These are phyloP conservation scores for Drosophila suboccidentalis DNA, from an alignment of 2,888 invertebrate genomes.

Conservation along the genomic window DNA sequence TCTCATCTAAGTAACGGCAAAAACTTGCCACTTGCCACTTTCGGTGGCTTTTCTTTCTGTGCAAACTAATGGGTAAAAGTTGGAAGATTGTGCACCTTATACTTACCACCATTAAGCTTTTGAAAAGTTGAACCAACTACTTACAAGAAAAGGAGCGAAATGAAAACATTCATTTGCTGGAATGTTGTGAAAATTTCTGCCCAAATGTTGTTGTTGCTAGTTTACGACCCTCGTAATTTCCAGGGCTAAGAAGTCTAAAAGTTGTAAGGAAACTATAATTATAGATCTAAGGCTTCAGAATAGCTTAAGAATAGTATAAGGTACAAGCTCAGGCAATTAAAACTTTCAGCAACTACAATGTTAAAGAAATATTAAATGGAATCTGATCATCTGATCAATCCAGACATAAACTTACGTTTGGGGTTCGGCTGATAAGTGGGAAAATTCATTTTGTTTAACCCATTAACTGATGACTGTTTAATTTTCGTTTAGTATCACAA, in stretches of 20 bases:
- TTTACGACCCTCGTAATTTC: constrained; percentile 8
- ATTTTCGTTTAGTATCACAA: too few relatives aligned
- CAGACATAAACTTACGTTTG: background rate
- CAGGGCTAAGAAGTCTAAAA: constrained; percentile 6
- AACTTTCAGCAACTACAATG: background rate
- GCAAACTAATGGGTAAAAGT: constrained; percentile 70
- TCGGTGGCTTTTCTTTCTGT: constrained; percentile 16
- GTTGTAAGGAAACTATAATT: constrained; percentile 18
- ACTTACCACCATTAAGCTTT: constrained; percentile 69
- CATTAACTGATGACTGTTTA: too few relatives aligned
- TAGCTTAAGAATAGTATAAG: background rate
- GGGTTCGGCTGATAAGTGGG: too few relatives aligned
- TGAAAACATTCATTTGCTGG: constrained; percentile 52
- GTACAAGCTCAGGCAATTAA: background rate
- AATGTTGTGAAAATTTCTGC: constrained; percentile 58
- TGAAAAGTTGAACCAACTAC: constrained; percentile 69
- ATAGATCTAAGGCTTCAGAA: background rate
- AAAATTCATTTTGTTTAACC: too few relatives aligned
- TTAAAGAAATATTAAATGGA: background rate
- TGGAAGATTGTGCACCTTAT: constrained; percentile 66
- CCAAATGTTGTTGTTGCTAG: constrained; percentile 27
- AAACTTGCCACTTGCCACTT: constrained; percentile 62
- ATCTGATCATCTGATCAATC: background rate
- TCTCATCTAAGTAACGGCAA: constrained; percentile 46
- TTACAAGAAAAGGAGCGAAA: constrained; percentile 36